phyloP scores from a whole-genome alignment of 2,113 vertebrate species.

The Nipponia nippon region DNA sequence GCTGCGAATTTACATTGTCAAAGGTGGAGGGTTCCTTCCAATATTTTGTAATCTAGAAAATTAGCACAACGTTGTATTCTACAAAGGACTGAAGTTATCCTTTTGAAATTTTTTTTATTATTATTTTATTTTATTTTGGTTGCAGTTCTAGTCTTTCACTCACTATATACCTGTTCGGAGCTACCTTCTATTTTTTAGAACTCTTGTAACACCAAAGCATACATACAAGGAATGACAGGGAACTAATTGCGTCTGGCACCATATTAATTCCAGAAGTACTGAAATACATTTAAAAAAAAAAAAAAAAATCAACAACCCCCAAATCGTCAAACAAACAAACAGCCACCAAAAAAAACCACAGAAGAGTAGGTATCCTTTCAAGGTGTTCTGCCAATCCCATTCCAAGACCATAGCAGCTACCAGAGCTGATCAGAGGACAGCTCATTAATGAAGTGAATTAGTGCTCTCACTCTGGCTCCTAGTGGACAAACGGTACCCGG shows the following conservation, averaged over 20 bases:
- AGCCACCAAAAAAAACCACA: accelerated
- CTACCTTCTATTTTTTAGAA: not conserved
- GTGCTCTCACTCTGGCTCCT: constrained; percentile 34
- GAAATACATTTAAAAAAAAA: not conserved
- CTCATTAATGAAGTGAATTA: not conserved
- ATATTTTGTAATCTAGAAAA: not conserved
- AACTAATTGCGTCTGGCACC: not conserved
- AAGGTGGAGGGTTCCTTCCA: not conserved
- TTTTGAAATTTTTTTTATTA: not conserved
- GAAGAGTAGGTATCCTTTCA: not conserved
- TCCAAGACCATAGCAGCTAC: not conserved
- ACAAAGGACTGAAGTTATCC: not conserved
- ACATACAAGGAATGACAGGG: not conserved
- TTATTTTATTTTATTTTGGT: not conserved
- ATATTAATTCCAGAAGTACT: not conserved
- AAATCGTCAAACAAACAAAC: not conserved
- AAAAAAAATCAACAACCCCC: too few species aligned
- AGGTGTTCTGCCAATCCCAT: not conserved
- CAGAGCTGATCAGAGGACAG: not conserved
- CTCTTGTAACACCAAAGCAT: not conserved
- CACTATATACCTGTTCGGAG: not conserved
- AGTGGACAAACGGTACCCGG: not conserved
- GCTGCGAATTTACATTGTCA: not conserved
- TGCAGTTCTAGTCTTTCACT: not conserved
- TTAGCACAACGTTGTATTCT: accelerated